Percentiles rank a stretch among this genome's conserved stretches.
Conservation (phyloP, 1,140 invertebrate genomes). For the Augochlora pura region DNA sequence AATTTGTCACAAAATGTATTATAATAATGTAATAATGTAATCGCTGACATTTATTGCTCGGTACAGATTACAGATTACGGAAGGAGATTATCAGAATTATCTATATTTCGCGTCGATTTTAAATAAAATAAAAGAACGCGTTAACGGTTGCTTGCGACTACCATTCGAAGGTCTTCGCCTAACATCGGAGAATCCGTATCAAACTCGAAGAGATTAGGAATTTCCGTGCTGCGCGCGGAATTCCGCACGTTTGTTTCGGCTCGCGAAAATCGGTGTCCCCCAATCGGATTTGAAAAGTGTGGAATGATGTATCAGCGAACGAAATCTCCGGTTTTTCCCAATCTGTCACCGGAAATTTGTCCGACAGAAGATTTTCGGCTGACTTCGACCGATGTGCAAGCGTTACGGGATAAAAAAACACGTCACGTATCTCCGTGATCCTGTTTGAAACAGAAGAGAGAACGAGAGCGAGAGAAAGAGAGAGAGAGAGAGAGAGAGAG, state of each 20-base stretch:
- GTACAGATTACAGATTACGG: no score
- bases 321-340: slow-evolving; percentile 58
- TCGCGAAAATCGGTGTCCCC: slow-evolving; percentile 24
- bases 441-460: not conserved
- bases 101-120: no score
- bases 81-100: no score
- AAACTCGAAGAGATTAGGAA: slow-evolving; percentile 16
- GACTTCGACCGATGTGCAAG: slow-evolving; percentile 13
- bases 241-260: slow-evolving; percentile 27
- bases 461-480: no score
- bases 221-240: not conserved
- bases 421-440: not conserved
- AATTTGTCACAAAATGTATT: no score
- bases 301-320: slow-evolving; percentile 67
- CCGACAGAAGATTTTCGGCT: slow-evolving; percentile 41
- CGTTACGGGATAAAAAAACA: not conserved
- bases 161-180: no score
- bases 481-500: no score
- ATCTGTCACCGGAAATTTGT: slow-evolving; percentile 56
- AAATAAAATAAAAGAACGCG: not conserved
- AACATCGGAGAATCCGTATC: not conserved
- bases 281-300: slow-evolving; percentile 72
- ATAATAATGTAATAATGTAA: no score
- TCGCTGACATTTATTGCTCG: no score
- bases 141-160: not conserved